Conservation (phyloP, 1,140 invertebrate species). For the Pogonomyrmex californicus region DNA sequence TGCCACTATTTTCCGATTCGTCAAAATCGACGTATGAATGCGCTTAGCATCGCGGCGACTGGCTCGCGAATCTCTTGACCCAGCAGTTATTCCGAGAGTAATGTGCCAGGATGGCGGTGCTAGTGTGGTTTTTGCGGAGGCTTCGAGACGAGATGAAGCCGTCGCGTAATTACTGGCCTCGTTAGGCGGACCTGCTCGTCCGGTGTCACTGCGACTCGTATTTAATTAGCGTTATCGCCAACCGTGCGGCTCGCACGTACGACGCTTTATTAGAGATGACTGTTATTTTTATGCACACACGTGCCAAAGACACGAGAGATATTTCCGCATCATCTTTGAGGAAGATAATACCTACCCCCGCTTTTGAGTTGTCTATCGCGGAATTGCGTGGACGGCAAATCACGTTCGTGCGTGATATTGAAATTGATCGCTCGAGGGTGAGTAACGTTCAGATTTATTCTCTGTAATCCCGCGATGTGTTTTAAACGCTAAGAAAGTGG, state of each 20-base stretch:
- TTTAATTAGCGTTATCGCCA: constrained; percentile 85
- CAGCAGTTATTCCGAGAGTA: constrained; percentile 77
- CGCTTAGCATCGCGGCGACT: not conserved
- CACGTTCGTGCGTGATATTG: not conserved
- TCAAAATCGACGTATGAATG: not conserved
- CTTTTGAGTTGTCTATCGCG: constrained; percentile 13
- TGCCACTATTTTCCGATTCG: not conserved
- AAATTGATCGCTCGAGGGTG: not conserved
- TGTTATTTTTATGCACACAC: constrained; percentile 56
- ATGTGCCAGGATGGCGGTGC: constrained; percentile 72
- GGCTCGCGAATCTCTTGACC: constrained; percentile 72
- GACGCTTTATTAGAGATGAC: constrained; percentile 52
- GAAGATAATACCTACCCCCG: not conserved
- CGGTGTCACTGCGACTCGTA: constrained; percentile 83
- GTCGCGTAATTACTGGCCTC: constrained; percentile 86
- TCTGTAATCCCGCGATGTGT: not conserved
- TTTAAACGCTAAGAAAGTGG: not conserved
- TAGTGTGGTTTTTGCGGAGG: constrained; percentile 81
- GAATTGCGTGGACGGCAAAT: not conserved
- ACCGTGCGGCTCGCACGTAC: constrained; percentile 64
- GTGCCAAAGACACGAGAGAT: constrained; percentile 17
- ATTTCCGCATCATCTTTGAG: constrained; percentile 9
- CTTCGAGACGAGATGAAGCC: constrained; percentile 85
- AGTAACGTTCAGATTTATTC: not conserved
- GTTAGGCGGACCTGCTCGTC: constrained; percentile 81